Percentiles rank a stretch among this genome's conserved stretches.
Evolutionary conservation across 2,113 vertebrate species (phyloP).

Genomic region (Rostratula benghalensis): DNA sequence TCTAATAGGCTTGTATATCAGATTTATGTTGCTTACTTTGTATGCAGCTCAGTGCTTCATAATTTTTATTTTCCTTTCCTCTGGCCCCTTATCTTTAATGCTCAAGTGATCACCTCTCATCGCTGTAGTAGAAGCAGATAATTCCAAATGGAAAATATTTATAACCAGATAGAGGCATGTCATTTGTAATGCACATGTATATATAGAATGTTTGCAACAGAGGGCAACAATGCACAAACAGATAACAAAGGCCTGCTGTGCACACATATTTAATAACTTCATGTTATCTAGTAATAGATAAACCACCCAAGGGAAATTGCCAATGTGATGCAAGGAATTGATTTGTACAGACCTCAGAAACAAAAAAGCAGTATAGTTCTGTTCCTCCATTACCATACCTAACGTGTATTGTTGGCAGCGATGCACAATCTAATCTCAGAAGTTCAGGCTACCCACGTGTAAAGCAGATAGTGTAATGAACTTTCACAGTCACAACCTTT

Average conservation of each 20-base stretch:
- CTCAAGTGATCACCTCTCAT: slow-evolving; percentile 19
- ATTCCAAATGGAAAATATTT: slow-evolving; percentile 60
- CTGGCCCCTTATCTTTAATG: not conserved
- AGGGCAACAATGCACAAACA: slow-evolving; percentile 2
- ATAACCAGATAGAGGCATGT: slow-evolving; percentile 21
- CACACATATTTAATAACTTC: slow-evolving; percentile 32
- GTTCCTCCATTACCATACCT: not conserved
- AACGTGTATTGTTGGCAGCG: not conserved
- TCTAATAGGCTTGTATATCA: not conserved
- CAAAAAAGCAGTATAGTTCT: not conserved
- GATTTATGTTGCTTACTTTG: not conserved
- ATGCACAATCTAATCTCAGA: slow-evolving; percentile 5
- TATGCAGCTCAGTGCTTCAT: not conserved
- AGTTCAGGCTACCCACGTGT: not conserved
- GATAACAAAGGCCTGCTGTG: slow-evolving; percentile 19
- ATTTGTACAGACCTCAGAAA: slow-evolving; percentile 2
- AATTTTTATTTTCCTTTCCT: slow-evolving; percentile 26
- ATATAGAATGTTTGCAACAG: slow-evolving; percentile 12
- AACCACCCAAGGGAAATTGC: slow-evolving; percentile 41
- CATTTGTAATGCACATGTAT: slow-evolving; percentile 37
- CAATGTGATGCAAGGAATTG: not conserved
- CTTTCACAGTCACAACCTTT: not conserved
- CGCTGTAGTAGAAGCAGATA: not conserved
- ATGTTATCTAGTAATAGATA: slow-evolving; percentile 26
- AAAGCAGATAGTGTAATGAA: not conserved